Percentiles rank a stretch among this genome's conserved stretches.
Conservation (phyloP, 2,113 vertebrate species). For the Oreochromis aureus region DNA sequence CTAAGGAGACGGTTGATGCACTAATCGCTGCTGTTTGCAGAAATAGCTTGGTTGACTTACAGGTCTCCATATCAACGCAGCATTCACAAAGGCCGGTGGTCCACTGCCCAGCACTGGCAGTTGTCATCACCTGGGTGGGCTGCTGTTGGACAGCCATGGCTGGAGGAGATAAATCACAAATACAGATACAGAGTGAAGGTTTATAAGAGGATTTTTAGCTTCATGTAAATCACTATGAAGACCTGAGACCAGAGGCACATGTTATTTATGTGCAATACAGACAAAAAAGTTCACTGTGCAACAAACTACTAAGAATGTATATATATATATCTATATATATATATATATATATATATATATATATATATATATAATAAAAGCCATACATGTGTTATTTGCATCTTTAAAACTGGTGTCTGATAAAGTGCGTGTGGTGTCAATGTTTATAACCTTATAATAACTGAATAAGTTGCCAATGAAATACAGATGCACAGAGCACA, state of each 20-base stretch:
- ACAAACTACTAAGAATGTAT: neutral
- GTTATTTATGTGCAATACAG: neutral
- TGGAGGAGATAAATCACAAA: neutral
- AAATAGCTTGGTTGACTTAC: neutral
- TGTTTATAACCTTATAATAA: neutral
- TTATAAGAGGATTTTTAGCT: neutral
- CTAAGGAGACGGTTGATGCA: neutral
- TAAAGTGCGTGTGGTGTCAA: neutral
- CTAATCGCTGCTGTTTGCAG: neutral
- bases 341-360: too few species aligned
- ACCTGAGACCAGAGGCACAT: neutral
- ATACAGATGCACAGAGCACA: neutral
- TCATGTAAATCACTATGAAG: neutral
- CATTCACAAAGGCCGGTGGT: neutral
- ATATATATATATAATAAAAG: neutral
- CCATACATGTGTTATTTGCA: neutral
- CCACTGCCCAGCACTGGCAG: rapidly evolving
- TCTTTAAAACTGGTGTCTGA: neutral
- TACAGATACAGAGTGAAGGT: neutral
- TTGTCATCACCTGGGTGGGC: neutral
- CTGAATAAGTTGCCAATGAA: neutral
- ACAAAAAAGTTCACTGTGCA: neutral
- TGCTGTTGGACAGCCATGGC: neutral
- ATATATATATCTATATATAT: neutral
- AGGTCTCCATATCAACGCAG: neutral